phyloP scores from a whole-genome alignment of 2,888 invertebrate species.

The Liodrosophila aerea region DNA sequence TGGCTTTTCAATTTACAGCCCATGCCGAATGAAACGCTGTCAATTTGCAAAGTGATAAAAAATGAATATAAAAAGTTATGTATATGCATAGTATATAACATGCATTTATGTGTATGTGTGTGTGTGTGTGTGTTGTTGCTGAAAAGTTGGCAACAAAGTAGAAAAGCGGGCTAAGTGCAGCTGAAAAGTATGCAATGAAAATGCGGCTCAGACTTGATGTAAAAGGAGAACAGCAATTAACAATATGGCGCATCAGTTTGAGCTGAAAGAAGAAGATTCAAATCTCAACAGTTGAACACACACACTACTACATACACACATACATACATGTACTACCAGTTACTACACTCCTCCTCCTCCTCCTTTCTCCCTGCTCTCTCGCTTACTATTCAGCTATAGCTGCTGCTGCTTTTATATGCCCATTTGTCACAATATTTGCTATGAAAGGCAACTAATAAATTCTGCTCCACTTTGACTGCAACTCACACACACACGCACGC shows the following conservation, averaged over 20 bases:
- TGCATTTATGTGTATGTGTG: too few relatives aligned
- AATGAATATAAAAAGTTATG: conserved; percentile 16
- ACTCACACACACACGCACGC: conserved; percentile 34
- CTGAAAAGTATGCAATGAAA: conserved; percentile 11
- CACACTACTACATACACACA: too few relatives aligned
- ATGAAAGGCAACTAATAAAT: conserved; percentile 72
- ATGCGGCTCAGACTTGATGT: too few relatives aligned
- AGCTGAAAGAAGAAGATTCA: conserved; percentile 21
- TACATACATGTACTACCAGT: conserved; percentile 3
- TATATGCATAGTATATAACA: conserved; percentile 8
- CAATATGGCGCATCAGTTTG: conserved; percentile 58
- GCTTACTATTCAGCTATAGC: conserved; percentile 8
- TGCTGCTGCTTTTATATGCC: conserved; percentile 55
- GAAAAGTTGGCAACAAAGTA: too few relatives aligned
- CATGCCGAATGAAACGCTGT: conserved; percentile 8
- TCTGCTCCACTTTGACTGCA: conserved; percentile 55
- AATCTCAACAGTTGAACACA: conserved; percentile 35
- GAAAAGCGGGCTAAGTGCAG: conserved; percentile 32
- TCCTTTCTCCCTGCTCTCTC: neutral
- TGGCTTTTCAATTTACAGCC: conserved; percentile 32
- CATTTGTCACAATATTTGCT: conserved; percentile 73
- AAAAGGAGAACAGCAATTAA: conserved; percentile 41
- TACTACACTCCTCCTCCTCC: neutral
- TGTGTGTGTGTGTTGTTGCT: too few relatives aligned
- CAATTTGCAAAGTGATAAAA: conserved; percentile 18